Percentiles rank a stretch among this genome's conserved stretches.
These are phyloP conservation scores for Lordiphosa andalusiaca DNA, from an alignment of 2,888 invertebrate species.

Conservation along the genomic window DNA sequence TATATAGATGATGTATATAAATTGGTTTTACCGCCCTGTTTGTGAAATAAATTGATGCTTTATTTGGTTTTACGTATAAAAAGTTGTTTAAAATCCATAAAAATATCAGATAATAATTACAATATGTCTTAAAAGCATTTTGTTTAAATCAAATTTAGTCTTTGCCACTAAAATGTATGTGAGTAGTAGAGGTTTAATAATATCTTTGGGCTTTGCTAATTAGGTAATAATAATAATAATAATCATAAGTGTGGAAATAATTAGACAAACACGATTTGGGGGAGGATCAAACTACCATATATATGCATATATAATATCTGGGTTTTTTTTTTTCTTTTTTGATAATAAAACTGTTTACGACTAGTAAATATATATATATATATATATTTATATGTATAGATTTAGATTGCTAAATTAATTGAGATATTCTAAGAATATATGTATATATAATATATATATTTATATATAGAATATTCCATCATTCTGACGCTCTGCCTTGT, in stretches of 20 bases:
- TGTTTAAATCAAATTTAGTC: constrained; percentile 60
- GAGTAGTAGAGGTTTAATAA: constrained; percentile 58
- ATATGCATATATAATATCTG: constrained; percentile 45
- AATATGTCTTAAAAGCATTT: constrained; percentile 66
- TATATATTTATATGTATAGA: constrained; percentile 41
- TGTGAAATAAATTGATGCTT: constrained; percentile 13
- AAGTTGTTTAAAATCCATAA: constrained; percentile 70
- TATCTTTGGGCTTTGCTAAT: constrained; percentile 72
- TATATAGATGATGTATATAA: constrained; percentile 18
- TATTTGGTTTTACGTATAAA: constrained; percentile 61
- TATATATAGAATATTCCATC: constrained; percentile 1
- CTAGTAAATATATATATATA: constrained; percentile 33
- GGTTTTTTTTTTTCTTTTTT: constrained; percentile 2
- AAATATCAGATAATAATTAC: constrained; percentile 70
- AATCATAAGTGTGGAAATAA: background rate
- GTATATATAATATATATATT: background rate
- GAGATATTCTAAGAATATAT: constrained; percentile 69
- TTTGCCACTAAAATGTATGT: constrained; percentile 57
- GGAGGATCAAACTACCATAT: constrained; percentile 30
- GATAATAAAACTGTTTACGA: constrained; percentile 11
- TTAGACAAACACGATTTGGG: constrained; percentile 39
- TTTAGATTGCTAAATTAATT: constrained; percentile 57
- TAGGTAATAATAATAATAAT: constrained; percentile 22
- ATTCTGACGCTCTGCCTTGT: background rate
- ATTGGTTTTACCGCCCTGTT: constrained; percentile 44